Evolutionary conservation across 92 coral and sea anemone genomes (phyloP), one percentile per base, ranked within the genome.

Genomic region (Zoanthus gigantus): DNA sequence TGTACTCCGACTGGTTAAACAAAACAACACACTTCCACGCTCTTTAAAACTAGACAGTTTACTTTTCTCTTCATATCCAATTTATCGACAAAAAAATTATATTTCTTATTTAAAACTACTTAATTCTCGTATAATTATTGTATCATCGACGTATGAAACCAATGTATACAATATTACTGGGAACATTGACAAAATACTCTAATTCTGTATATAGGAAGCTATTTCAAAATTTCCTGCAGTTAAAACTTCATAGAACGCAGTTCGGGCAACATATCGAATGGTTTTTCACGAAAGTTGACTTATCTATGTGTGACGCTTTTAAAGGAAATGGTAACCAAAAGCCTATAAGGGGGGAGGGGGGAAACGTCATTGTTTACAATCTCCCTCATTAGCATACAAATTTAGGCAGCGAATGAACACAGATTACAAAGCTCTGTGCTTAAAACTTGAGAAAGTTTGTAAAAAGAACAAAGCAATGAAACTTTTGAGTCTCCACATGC

Each of bases 71-170:
- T 79, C 34, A 58, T 56, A 79, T 56, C 50, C 54, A 16, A 48
- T 28, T 47, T 14, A 58, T 8, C 45, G 72, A 15, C 72, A 79
- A 80, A 53, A 44, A 80, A 45, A 79, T 18, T n/a, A 54, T 58
- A 58, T 34, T 9, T 79, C 28, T 80, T 60, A 63, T 79, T 79
- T 17, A 79, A 79, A 79, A 79, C 61, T 79, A 34, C 74, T 61
- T 60, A 79, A 37, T 79, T 14, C 7, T 60, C 72, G 44, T 61
- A 34, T 63, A 61, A 2, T 37, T 37, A 37, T 37, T 37, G 42
- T 37, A 37, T 37, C 4, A 37, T 37, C 42, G 42, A 37, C 42
- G 42, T 65, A 73, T 44, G 65, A 46, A 73, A 44, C 37, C 71
- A 61, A 79, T 79, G 57, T 79, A 44, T 58, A 79, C 57, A 46